phyloP scores from a whole-genome alignment of 2,113 vertebrate species.

The Hyaena hyaena region DNA sequence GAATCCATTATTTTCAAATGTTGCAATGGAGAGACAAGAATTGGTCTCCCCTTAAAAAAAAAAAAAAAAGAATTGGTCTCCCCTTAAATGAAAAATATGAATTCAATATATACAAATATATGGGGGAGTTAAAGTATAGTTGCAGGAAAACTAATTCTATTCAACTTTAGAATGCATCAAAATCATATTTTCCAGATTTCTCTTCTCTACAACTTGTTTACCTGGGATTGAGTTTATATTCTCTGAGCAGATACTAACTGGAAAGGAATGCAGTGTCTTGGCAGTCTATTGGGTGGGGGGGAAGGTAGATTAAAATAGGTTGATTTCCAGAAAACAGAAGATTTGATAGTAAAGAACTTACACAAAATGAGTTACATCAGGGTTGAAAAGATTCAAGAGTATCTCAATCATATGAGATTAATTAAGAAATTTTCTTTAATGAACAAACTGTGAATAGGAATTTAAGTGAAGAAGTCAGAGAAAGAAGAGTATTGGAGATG shows the following conservation, averaged over 20 bases:
- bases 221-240: not conserved
- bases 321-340: conserved; percentile 45
- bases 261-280: not conserved
- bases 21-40: not conserved
- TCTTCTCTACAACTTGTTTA: not conserved
- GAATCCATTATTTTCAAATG: conserved; percentile 4
- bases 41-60: not conserved
- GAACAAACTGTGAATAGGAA: conserved; percentile 2
- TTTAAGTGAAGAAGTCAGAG: not conserved
- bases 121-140: not conserved
- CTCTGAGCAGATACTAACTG: not conserved
- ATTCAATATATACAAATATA: not conserved
- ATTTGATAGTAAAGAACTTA: conserved; percentile 10
- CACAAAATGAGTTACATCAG: not conserved
- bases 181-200: not conserved
- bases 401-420: conserved; percentile 6
- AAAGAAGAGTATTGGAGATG: not conserved
- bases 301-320: not conserved
- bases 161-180: not conserved
- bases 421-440: not conserved
- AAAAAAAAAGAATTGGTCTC: not conserved
- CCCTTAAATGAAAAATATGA: not conserved
- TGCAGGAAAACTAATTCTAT: not conserved
- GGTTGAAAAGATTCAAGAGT: not conserved
- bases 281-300: not conserved